These are phyloP conservation scores for Aplodontia rufa DNA, from an alignment of 2,113 vertebrate species.

Conservation along the genomic window DNA sequence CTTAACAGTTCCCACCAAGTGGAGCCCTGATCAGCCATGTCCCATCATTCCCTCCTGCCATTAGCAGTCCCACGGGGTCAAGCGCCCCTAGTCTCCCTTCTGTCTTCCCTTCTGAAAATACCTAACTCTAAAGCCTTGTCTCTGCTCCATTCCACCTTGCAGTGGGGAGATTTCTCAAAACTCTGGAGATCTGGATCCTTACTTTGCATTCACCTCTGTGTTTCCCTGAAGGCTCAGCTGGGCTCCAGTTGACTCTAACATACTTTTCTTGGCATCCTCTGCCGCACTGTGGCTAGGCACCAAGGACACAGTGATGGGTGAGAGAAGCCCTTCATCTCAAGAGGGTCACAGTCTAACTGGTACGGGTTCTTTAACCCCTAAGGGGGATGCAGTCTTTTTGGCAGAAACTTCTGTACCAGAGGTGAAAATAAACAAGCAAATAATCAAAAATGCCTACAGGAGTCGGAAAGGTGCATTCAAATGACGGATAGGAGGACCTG, in stretches of 20 bases:
- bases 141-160: background rate
- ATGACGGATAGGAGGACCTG: background rate
- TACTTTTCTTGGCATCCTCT: background rate
- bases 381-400: background rate
- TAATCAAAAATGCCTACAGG: background rate
- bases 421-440: background rate
- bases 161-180: background rate
- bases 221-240: background rate
- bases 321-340: background rate
- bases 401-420: background rate
- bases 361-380: background rate
- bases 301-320: background rate
- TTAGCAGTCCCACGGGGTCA: background rate
- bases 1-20: background rate
- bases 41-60: background rate
- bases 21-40: background rate
- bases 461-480: background rate
- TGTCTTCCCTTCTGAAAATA: background rate
- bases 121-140: background rate
- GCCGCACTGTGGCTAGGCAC: accelerated
- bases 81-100: background rate
- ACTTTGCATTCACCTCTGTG: background rate
- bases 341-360: background rate
- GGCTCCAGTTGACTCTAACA: background rate
- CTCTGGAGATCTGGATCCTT: background rate